Evolutionary conservation across 2,797 vertebrate species (phyloP).

Genomic region (Hippocampus kuda): DNA sequence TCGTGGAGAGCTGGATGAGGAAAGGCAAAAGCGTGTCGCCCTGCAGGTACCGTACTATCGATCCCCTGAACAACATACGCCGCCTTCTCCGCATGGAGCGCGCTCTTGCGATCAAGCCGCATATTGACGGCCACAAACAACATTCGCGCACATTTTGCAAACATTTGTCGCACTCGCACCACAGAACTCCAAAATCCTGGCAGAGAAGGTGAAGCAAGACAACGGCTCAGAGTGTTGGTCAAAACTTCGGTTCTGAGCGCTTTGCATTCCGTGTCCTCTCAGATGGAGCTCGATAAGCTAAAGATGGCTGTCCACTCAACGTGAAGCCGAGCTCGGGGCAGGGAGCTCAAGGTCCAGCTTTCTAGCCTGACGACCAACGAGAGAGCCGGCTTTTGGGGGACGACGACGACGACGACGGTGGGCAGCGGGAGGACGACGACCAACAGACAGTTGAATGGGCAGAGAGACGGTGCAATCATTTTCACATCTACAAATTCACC

Average conservation of each 20-base stretch:
- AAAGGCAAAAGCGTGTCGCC: conserved; percentile 71
- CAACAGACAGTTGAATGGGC: conserved; percentile 1
- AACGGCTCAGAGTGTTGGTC: not conserved
- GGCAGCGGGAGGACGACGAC: not conserved
- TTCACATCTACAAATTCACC: conserved; percentile 49
- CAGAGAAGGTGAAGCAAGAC: too few species aligned
- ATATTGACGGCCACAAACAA: not conserved
- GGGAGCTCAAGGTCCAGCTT: conserved; percentile 20
- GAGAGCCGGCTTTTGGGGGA: conserved; percentile 7
- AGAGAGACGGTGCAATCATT: conserved; percentile 33
- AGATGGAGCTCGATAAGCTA: conserved; percentile 89
- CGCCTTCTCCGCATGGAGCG: conserved; percentile 17
- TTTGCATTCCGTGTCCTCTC: conserved; percentile 21
- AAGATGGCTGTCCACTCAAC: conserved; percentile 77
- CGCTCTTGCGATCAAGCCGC: not conserved
- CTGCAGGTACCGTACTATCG: conserved; percentile 84
- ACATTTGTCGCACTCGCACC: too few species aligned
- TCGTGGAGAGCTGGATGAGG: conserved; percentile 81
- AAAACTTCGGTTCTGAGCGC: not conserved
- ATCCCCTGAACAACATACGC: conserved; percentile 13
- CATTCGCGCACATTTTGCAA: too few species aligned
- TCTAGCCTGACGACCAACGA: conserved; percentile 22
- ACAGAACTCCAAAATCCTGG: too few species aligned
- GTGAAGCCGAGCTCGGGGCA: conserved; percentile 56
- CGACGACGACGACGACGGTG: conserved; percentile 2